phyloP scores from a whole-genome alignment of 2,113 vertebrate species.

The Sinocyclocheilus rhinocerous region DNA sequence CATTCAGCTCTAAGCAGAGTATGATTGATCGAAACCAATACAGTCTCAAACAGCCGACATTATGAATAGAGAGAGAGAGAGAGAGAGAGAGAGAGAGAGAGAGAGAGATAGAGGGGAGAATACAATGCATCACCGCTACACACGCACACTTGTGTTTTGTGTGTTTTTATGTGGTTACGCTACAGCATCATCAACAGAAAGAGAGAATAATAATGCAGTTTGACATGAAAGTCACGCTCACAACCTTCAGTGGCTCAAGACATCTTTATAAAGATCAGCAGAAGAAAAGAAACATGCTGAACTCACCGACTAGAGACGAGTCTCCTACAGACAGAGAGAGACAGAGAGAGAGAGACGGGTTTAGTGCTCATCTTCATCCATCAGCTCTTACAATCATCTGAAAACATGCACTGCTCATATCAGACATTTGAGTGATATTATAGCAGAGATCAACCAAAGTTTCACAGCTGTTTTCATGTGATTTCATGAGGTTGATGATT shows the following conservation, averaged over 20 bases:
- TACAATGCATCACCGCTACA: too few species aligned
- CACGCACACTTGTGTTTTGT: too few species aligned
- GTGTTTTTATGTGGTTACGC: too few species aligned
- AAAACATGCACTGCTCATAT: not conserved
- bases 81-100: not conserved
- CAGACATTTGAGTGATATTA: not conserved
- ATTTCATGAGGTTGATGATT: too few species aligned
- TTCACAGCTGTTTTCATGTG: too few species aligned
- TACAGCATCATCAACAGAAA: not conserved
- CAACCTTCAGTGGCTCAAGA: conserved; percentile 34
- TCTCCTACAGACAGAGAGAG: conserved; percentile 67
- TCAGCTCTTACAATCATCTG: not conserved
- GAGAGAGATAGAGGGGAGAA: not conserved
- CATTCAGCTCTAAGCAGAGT: conserved; percentile 1
- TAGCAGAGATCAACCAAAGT: too few species aligned
- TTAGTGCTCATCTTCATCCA: not conserved
- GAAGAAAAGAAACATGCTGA: conserved; percentile 7
- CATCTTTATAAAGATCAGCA: conserved; percentile 17
- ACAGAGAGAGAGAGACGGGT: too few species aligned
- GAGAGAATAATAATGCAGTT: not conserved
- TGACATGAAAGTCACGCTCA: conserved; percentile 30
- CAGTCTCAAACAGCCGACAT: not conserved
- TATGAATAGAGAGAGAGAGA: not conserved
- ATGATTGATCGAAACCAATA: conserved; percentile 11
- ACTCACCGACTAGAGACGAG: conserved; percentile 77